A percentile compares a stretch with the other conserved stretches of the same genome.
phyloP scores from a whole-genome alignment of 2,797 vertebrate genomes.

The Pitangus sulphuratus region DNA sequence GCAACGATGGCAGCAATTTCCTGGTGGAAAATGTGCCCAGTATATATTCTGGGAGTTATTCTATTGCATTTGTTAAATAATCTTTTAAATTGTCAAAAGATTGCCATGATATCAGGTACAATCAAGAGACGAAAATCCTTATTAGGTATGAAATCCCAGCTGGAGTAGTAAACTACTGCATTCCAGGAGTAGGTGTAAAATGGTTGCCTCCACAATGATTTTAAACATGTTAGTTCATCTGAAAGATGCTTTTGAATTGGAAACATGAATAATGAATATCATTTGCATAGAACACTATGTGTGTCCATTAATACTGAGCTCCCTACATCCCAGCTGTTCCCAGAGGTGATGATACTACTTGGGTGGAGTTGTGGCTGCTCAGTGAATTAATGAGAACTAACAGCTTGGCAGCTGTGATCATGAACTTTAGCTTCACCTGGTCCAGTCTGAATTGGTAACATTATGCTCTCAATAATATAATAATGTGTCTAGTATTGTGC shows the following conservation, averaged over 20 bases:
- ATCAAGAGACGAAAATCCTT: background rate
- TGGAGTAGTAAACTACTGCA: background rate
- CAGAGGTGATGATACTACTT: background rate
- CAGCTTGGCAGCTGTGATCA: background rate
- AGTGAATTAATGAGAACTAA: background rate
- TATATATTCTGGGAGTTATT: background rate
- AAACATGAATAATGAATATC: background rate
- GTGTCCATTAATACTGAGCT: background rate
- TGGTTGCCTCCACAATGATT: background rate
- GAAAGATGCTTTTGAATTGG: background rate
- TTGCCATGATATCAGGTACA: background rate
- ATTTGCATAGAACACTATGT: background rate
- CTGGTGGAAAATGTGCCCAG: background rate
- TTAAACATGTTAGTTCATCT: background rate
- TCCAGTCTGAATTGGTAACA: background rate
- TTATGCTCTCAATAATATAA: background rate
- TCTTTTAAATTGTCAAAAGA: background rate
- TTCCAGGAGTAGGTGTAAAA: background rate
- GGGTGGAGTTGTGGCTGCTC: background rate
- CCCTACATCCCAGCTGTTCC: background rate
- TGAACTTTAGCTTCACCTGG: background rate
- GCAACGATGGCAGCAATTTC: background rate
- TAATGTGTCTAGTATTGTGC: background rate
- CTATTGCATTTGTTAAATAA: background rate
- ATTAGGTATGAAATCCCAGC: background rate